Evolutionary conservation across 2,797 vertebrate species (phyloP), one percentile per base, ranked within the genome.

Genomic region (Gephyroberyx darwinii): DNA sequence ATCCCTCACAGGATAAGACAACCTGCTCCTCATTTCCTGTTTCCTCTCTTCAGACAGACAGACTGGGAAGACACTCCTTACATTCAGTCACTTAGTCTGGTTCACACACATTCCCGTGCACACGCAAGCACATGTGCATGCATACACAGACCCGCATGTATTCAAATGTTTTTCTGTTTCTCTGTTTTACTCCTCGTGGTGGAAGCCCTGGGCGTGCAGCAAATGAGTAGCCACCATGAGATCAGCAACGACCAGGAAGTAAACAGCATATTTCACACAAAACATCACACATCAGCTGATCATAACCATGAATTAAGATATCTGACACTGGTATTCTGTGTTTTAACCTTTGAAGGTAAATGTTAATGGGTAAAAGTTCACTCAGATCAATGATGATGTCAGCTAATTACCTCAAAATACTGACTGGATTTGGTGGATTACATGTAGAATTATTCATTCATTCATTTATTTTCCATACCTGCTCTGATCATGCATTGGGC

Each of bases 1-100:
- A 65, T 69, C 33, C 67, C 72, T 67, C 67, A 47, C 26, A 65
- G 30, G 69, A 19, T 22, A 7, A 0, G 45, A 66, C 31, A 86
- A 84, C 84, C 89, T 92, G 88, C 80, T 89, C 57, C 69, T 71
- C 71, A 87, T 91, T 91, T 88, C 72, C 78, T 60, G 75, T 50
- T 84, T 83, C 71, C 77, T 77, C 56, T 63, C 75, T 76, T 74
- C 52, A 77, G 55, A 74, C 59, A 75, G 62, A 76, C 26, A 26
- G 26, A 26, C 26, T 26, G 26, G 26, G 26, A 26, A 26, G 26
- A 26, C 58, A 72, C 41, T 65, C 17, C 62, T 50, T 50, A 45
- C 41, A 74, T 52, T 57, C 33, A 35, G 61, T 76, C 51, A 81
- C 65, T 72, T 9, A 35, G 20, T 33, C 53, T 62, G 48, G 75